phyloP scores from a whole-genome alignment of 2,113 vertebrate genomes.

The Clinocottus analis region DNA sequence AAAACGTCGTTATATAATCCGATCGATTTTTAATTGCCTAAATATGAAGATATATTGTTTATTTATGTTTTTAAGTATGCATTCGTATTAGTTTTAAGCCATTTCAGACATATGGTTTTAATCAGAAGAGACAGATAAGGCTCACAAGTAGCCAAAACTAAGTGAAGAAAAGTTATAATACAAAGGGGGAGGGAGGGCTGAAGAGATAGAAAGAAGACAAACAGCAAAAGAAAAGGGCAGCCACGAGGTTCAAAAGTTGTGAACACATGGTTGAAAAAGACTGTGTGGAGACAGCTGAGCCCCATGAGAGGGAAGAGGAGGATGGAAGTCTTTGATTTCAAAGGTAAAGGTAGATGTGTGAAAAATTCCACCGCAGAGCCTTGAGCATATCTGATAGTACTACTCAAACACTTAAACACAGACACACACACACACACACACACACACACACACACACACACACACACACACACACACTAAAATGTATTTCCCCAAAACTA shows the following conservation, averaged over 20 bases:
- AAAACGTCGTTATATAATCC: neutral
- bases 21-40: neutral
- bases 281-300: constrained; percentile 42
- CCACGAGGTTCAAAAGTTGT: neutral
- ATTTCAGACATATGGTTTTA: neutral
- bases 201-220: neutral
- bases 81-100: neutral
- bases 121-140: neutral
- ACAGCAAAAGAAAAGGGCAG: neutral
- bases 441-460: neutral
- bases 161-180: neutral
- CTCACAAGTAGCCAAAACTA: neutral
- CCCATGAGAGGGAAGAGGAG: constrained; percentile 55
- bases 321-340: constrained; percentile 66
- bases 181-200: neutral
- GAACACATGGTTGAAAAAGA: constrained; percentile 35
- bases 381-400: constrained; percentile 22
- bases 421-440: neutral
- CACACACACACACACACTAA: neutral
- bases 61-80: neutral
- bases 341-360: constrained; percentile 67
- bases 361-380: constrained; percentile 57
- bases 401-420: neutral
- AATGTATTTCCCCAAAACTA: too few relatives aligned
- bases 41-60: neutral